phyloP scores from a whole-genome alignment of 1,140 invertebrate species.

The Danaus plexippus region DNA sequence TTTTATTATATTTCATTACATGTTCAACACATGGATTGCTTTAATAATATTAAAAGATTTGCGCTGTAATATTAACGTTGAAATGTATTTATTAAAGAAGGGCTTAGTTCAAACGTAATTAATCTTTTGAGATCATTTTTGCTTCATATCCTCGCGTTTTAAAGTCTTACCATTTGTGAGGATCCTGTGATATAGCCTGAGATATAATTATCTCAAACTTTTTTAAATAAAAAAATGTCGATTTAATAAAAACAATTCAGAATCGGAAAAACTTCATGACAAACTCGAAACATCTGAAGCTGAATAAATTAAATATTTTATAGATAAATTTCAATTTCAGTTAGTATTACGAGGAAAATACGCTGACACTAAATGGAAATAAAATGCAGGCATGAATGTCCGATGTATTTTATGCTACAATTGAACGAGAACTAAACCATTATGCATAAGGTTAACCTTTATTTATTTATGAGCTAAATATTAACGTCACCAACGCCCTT shows the following conservation, averaged over 20 bases:
- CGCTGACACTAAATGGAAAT: constrained; percentile 5
- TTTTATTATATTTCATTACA: constrained; percentile 10
- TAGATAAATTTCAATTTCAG: not conserved
- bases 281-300: not conserved
- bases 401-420: constrained; percentile 12
- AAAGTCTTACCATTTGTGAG: too few species aligned
- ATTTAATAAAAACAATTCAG: too few species aligned
- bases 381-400: constrained; percentile 12
- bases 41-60: not conserved
- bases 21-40: not conserved
- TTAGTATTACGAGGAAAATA: constrained; percentile 8
- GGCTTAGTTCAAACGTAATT: too few species aligned
- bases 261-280: not conserved
- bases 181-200: too few species aligned
- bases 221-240: too few species aligned
- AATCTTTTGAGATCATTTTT: too few species aligned
- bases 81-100: not conserved
- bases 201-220: too few species aligned
- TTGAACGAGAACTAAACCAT: constrained; percentile 17
- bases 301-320: too few species aligned
- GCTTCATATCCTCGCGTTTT: too few species aligned
- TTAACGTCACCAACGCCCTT: constrained; percentile 18
- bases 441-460: constrained; percentile 18
- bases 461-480: constrained; percentile 19
- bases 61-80: not conserved